Base-by-base conservation (phyloP, 2,888 invertebrate species). In the Adelphocoris suturalis region DNA sequence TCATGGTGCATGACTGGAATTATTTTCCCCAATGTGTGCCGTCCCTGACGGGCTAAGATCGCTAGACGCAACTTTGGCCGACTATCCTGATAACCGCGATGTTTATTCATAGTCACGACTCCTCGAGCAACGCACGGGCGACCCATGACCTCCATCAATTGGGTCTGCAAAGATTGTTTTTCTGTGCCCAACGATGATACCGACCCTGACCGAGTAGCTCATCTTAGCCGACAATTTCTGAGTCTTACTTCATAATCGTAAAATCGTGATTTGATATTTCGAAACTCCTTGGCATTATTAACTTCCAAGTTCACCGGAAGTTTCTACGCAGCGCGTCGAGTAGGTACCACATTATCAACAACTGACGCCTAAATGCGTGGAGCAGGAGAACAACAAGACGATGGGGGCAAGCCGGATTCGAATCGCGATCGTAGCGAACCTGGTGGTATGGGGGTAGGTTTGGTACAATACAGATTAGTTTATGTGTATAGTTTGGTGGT, bases 61-160 rank as follows among this genome's bases (percentile, higher is more conserved):
- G 1, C 23, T 68, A 23, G 19, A n/a, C 68, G 23, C 68, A 23
- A n/a, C n/a, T 9, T 61, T n/a, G n/a, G n/a, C 19, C 61, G 23
- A 68, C 23, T 68, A 23, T 7, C 19, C 68, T 68, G 5, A 68
- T 68, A 68, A 68, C 68, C 68, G 68, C 68, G 23, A 68, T 68
- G 68, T 68, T 68, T 68, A 68, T 68, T 68, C 68, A 68, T 23
- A 68, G 68, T 68, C 68, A 68, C 68, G 68, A 68, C 68, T 11
- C 23, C 68, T 23, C 68, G 0, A 0, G 68, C 68, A 68, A 68
- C 68, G 68, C 68, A 68, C 68, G 68, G 23, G 68, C 23, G 23
- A 68, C 68, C 68, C 23, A 23, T 13, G 68, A 68, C 68, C 68
- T 68, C 68, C 2, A 68, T 68, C 68, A 68, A 68, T 68, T 23